These are phyloP conservation scores for Oceanodroma tethys DNA, from an alignment of 2,113 vertebrate genomes.

Conservation along the genomic window DNA sequence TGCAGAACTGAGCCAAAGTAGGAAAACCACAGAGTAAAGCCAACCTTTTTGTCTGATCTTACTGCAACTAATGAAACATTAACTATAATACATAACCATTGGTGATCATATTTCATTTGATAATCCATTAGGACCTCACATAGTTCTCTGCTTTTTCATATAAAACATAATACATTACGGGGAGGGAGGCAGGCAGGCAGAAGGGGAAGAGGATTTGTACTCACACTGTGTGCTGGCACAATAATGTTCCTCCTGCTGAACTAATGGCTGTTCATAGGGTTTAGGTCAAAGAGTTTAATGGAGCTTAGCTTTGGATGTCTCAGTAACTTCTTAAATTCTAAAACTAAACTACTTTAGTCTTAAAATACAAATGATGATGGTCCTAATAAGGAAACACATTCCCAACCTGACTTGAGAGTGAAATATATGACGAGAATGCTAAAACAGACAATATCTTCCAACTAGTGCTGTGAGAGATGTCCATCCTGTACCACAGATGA, in stretches of 20 bases:
- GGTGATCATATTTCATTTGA: slow-evolving; percentile 42
- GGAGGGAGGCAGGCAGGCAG: neutral
- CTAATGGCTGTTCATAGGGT: slow-evolving; percentile 50
- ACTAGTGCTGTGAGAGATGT: neutral
- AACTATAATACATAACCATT: slow-evolving; percentile 16
- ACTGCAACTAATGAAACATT: slow-evolving; percentile 30
- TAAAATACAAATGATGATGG: slow-evolving; percentile 57
- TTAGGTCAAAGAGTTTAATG: slow-evolving; percentile 65
- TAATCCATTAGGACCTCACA: slow-evolving; percentile 36
- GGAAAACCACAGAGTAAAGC: neutral
- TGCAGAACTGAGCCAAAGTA: neutral
- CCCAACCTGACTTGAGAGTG: neutral
- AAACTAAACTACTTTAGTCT: slow-evolving; percentile 42
- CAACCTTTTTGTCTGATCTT: slow-evolving; percentile 9
- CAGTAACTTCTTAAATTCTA: slow-evolving; percentile 49
- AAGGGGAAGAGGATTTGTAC: slow-evolving; percentile 41
- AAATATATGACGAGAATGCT: slow-evolving; percentile 4
- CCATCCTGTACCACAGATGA: neutral
- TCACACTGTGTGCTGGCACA: slow-evolving; percentile 50
- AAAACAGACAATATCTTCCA: neutral
- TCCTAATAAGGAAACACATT: slow-evolving; percentile 13
- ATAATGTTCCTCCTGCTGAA: slow-evolving; percentile 63
- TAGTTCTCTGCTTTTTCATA: slow-evolving; percentile 42
- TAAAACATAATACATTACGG: slow-evolving; percentile 9
- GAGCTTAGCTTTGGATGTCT: slow-evolving; percentile 59